Evolutionary conservation across 92 coral and sea anemone genomes (phyloP).

Genomic region (Heteractis magnifica): DNA sequence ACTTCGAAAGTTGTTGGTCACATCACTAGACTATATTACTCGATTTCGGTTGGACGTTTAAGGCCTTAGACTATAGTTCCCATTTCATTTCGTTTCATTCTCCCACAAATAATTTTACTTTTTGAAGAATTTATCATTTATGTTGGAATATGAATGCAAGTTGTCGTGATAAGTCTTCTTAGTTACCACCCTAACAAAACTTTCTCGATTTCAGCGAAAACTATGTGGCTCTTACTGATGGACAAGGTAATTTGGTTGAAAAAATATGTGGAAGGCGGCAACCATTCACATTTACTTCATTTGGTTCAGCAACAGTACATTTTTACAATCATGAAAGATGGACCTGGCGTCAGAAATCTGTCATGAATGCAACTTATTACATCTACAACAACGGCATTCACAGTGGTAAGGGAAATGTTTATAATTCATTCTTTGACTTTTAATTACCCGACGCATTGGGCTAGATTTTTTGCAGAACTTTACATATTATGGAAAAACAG

Average conservation of each 20-base stretch:
- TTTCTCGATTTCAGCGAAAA: background rate
- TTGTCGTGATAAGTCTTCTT: background rate
- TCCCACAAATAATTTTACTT: too few relatives aligned
- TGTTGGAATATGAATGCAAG: background rate
- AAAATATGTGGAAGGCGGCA: conserved; percentile 11
- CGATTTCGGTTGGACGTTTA: too few relatives aligned
- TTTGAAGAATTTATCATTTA: too few relatives aligned
- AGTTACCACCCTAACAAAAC: background rate
- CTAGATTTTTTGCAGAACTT: too few relatives aligned
- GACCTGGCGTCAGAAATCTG: background rate
- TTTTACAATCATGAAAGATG: background rate
- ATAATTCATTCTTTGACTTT: background rate
- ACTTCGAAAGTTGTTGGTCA: too few relatives aligned
- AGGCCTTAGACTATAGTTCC: too few relatives aligned
- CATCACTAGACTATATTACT: too few relatives aligned
- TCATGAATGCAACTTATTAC: background rate
- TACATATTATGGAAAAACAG: too few relatives aligned
- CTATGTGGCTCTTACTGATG: conserved; percentile 3
- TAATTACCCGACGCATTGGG: too few relatives aligned
- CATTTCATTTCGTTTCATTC: too few relatives aligned
- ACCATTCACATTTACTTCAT: conserved; percentile 8
- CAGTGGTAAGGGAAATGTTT: background rate
- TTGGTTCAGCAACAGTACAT: conserved; percentile 3
- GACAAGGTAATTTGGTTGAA: background rate
- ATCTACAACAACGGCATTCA: background rate